These are phyloP conservation scores for Cygnus buccinator DNA, from an alignment of 2,113 vertebrate species.

Conservation along the genomic window DNA sequence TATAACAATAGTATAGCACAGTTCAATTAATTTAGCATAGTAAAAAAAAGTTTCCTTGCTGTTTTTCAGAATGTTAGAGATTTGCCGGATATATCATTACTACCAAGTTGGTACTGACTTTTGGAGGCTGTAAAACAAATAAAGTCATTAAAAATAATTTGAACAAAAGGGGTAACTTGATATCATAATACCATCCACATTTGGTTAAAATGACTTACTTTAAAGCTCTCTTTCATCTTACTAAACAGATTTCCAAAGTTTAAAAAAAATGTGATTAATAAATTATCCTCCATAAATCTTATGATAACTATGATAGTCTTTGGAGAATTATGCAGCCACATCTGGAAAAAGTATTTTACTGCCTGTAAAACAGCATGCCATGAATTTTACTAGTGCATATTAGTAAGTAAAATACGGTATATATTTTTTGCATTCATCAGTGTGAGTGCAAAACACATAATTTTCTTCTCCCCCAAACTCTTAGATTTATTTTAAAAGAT, in stretches of 20 bases:
- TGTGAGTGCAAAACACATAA: slow-evolving; percentile 58
- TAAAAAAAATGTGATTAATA: slow-evolving; percentile 87
- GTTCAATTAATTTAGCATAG: slow-evolving; percentile 64
- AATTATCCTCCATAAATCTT: slow-evolving; percentile 90
- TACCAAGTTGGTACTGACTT: slow-evolving; percentile 79
- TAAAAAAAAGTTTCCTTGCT: slow-evolving; percentile 51
- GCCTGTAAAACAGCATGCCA: slow-evolving; percentile 82
- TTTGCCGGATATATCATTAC: slow-evolving; percentile 79
- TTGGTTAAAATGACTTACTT: slow-evolving; percentile 83
- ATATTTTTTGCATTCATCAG: slow-evolving; percentile 76
- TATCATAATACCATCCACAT: slow-evolving; percentile 81
- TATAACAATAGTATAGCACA: slow-evolving; percentile 49
- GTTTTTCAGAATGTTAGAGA: slow-evolving; percentile 71
- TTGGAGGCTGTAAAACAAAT: slow-evolving; percentile 82
- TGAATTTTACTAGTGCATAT: slow-evolving; percentile 80
- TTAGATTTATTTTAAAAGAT: slow-evolving; percentile 78
- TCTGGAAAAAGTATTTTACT: slow-evolving; percentile 89
- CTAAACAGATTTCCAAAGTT: slow-evolving; percentile 82
- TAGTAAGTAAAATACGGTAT: slow-evolving; percentile 82
- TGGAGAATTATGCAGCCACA: slow-evolving; percentile 87
- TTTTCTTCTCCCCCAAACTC: slow-evolving; percentile 64
- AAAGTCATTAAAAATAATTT: slow-evolving; percentile 88
- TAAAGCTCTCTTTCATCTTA: slow-evolving; percentile 85
- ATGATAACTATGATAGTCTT: slow-evolving; percentile 86
- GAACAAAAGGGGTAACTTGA: slow-evolving; percentile 85